phyloP scores from a whole-genome alignment of 2,113 vertebrate genomes.

The Jacana jacana region DNA sequence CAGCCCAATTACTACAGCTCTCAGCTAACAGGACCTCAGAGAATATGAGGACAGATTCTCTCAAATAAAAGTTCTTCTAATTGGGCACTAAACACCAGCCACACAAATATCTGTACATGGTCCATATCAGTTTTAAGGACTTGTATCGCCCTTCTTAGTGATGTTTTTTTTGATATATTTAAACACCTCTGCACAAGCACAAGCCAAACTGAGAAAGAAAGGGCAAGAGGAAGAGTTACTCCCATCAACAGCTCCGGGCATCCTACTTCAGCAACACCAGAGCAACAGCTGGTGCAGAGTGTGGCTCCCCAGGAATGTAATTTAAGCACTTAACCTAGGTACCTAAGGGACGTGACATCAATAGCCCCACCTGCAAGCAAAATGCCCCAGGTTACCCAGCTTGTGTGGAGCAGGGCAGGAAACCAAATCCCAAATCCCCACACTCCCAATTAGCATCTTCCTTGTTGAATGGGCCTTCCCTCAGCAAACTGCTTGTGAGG shows the following conservation, averaged over 20 bases:
- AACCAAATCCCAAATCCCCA: not conserved
- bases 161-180: not conserved
- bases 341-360: not conserved
- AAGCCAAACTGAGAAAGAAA: not conserved
- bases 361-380: not conserved
- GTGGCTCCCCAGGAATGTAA: not conserved
- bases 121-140: not conserved
- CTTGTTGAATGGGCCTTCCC: not conserved
- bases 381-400: not conserved
- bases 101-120: not conserved
- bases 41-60: not conserved
- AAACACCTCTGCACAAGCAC: not conserved
- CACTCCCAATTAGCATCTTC: not conserved
- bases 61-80: not conserved
- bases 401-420: not conserved
- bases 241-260: not conserved
- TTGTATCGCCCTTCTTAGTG: not conserved
- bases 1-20: not conserved
- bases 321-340: not conserved
- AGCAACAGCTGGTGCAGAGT: not conserved
- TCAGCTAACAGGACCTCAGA: not conserved
- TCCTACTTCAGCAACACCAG: not conserved
- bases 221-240: not conserved
- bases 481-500: not conserved
- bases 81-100: not conserved